A percentile compares a stretch with the other conserved stretches of the same genome.
These are phyloP conservation scores for Microhierax caerulescens DNA, from an alignment of 2,797 vertebrate species.

Conservation along the genomic window DNA sequence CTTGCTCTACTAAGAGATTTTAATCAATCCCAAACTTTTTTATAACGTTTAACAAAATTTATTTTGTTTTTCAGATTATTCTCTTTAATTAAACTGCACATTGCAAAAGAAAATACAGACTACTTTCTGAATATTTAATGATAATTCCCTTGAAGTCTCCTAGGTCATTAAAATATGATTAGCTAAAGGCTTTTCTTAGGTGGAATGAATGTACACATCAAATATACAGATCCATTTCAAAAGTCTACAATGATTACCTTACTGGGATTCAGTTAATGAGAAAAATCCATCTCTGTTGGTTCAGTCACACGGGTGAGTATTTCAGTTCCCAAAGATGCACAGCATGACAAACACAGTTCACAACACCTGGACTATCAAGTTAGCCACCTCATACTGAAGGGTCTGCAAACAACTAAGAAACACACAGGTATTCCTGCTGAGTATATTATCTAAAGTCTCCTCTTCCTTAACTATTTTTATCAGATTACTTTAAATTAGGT, in stretches of 20 bases:
- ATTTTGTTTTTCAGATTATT: background rate
- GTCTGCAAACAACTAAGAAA: background rate
- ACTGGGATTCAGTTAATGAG: background rate
- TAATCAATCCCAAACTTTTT: background rate
- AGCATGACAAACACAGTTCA: background rate
- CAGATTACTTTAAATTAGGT: conserved; percentile 14
- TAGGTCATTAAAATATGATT: conserved; percentile 49
- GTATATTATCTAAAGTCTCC: background rate
- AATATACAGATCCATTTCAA: conserved; percentile 3
- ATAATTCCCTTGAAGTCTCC: conserved; percentile 1
- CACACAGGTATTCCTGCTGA: background rate
- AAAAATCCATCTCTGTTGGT: conserved; percentile 1
- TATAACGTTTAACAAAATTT: background rate
- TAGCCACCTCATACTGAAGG: background rate
- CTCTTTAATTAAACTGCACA: conserved; percentile 9
- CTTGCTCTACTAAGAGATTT: background rate
- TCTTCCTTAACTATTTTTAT: background rate
- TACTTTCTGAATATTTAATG: conserved; percentile 34
- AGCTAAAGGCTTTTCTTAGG: conserved; percentile 30
- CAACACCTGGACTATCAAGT: background rate
- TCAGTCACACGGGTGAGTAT: background rate
- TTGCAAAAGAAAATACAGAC: background rate
- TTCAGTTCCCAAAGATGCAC: background rate
- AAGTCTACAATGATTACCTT: background rate
- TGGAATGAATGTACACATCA: conserved; percentile 8